Percentiles rank a stretch among this genome's conserved stretches.
phyloP scores from a whole-genome alignment of 2,113 vertebrate species.

The Struthidea cinerea region DNA sequence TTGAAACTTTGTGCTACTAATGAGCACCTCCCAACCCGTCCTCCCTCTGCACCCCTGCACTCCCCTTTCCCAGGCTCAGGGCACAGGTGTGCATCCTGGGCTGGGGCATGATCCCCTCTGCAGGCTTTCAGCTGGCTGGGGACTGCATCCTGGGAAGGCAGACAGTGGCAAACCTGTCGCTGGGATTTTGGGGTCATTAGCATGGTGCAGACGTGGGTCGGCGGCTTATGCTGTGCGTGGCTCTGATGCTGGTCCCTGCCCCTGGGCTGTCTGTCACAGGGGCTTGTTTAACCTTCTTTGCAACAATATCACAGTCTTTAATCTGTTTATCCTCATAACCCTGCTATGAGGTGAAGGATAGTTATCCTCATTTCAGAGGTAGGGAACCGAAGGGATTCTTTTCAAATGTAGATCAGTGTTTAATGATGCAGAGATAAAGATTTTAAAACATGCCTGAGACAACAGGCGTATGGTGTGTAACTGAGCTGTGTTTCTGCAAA shows the following conservation, averaged over 20 bases:
- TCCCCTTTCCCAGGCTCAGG: background rate
- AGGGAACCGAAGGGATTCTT: conserved; percentile 46
- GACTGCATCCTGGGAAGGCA: background rate
- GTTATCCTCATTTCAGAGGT: conserved; percentile 53
- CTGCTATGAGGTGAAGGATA: conserved; percentile 33
- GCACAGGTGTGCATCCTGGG: background rate
- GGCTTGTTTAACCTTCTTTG: conserved; percentile 52
- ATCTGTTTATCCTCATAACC: conserved; percentile 59
- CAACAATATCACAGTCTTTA: conserved; percentile 50
- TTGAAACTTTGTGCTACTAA: background rate
- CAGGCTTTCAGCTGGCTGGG: background rate
- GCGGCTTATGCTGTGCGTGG: background rate
- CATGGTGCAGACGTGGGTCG: conserved; percentile 15
- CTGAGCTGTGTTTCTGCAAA: conserved; percentile 42
- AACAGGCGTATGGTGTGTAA: background rate
- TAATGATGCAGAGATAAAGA: conserved; percentile 64
- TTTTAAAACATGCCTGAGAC: conserved; percentile 28
- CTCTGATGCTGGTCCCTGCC: conserved; percentile 52
- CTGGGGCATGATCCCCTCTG: background rate
- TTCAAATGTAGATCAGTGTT: conserved; percentile 63
- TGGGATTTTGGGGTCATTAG: conserved; percentile 19
- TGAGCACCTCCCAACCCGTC: background rate
- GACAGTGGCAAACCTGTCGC: background rate
- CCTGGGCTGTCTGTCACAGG: conserved; percentile 47
- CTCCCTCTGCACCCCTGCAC: rapidly evolving